Evolutionary conservation across 2,797 vertebrate genomes (phyloP).

Genomic region (Brachymystax lenok): DNA sequence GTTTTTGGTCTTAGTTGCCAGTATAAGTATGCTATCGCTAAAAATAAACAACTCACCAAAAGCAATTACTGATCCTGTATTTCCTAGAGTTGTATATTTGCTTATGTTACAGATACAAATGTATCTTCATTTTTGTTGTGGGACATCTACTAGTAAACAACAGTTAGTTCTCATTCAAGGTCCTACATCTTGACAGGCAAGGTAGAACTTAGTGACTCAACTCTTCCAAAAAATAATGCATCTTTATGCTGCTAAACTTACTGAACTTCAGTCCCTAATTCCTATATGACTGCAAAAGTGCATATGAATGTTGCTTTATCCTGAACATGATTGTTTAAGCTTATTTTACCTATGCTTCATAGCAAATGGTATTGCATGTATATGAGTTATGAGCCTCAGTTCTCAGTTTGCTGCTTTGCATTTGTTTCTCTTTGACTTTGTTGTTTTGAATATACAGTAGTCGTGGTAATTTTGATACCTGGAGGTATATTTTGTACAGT

Average conservation of each 20-base stretch:
- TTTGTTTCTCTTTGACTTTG: constrained; percentile 47
- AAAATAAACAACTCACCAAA: constrained; percentile 10
- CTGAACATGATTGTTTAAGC: constrained; percentile 22
- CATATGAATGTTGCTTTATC: constrained; percentile 39
- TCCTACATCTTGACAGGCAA: neutral
- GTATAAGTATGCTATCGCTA: neutral
- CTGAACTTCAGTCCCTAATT: neutral
- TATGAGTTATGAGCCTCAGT: constrained; percentile 44
- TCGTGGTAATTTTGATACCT: constrained; percentile 75
- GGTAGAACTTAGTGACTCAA: neutral
- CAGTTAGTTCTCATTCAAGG: neutral
- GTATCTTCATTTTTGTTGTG: constrained; percentile 27
- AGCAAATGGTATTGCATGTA: constrained; percentile 29
- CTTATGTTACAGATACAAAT: constrained; percentile 1
- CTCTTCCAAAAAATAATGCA: neutral
- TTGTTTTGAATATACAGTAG: constrained; percentile 56
- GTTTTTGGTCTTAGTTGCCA: constrained; percentile 38
- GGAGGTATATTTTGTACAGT: constrained; percentile 76
- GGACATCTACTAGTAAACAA: constrained; percentile 25
- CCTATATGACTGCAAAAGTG: constrained; percentile 32
- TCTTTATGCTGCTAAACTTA: neutral
- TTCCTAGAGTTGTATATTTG: neutral
- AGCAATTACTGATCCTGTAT: constrained; percentile 32
- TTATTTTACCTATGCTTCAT: constrained; percentile 38
- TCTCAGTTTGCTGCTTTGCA: constrained; percentile 52